A percentile compares a stretch with the other conserved stretches of the same genome.
Evolutionary conservation across 2,797 vertebrate species (phyloP).

Genomic region (Acipenser oxyrinchus): DNA sequence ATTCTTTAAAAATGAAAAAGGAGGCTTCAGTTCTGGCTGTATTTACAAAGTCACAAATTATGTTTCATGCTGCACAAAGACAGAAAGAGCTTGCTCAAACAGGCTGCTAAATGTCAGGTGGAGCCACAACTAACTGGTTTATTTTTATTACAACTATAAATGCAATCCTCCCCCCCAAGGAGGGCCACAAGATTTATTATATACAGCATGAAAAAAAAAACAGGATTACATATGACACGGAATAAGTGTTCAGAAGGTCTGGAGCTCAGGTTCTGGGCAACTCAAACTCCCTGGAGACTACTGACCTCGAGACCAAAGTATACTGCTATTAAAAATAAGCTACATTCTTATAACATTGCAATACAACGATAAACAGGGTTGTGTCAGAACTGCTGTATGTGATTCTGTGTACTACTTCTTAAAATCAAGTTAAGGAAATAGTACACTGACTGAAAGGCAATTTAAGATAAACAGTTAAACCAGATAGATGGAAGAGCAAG

Average conservation of each 20-base stretch:
- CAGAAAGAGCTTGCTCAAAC: slow-evolving; percentile 78
- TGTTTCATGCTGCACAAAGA: slow-evolving; percentile 73
- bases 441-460: too few species aligned
- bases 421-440: neutral
- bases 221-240: slow-evolving; percentile 67
- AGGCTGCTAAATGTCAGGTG: slow-evolving; percentile 79
- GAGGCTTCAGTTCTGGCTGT: slow-evolving; percentile 74
- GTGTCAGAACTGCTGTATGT: neutral
- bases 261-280: slow-evolving; percentile 51
- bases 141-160: slow-evolving; percentile 72
- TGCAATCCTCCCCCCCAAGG: slow-evolving; percentile 45
- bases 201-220: slow-evolving; percentile 43
- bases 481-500: too few species aligned
- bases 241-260: slow-evolving; percentile 50
- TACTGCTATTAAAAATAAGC: slow-evolving; percentile 1
- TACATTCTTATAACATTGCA: slow-evolving; percentile 1
- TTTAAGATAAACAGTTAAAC: too few species aligned
- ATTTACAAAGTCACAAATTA: slow-evolving; percentile 95
- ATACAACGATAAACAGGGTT: neutral
- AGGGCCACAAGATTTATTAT: slow-evolving; percentile 66
- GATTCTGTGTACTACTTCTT: neutral
- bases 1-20: slow-evolving; percentile 71
- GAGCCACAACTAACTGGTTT: slow-evolving; percentile 71
- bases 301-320: slow-evolving; percentile 26
- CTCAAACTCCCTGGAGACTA: slow-evolving; percentile 48